Conservation (phyloP, 2,113 vertebrate genomes). For the Mirounga angustirostris region DNA sequence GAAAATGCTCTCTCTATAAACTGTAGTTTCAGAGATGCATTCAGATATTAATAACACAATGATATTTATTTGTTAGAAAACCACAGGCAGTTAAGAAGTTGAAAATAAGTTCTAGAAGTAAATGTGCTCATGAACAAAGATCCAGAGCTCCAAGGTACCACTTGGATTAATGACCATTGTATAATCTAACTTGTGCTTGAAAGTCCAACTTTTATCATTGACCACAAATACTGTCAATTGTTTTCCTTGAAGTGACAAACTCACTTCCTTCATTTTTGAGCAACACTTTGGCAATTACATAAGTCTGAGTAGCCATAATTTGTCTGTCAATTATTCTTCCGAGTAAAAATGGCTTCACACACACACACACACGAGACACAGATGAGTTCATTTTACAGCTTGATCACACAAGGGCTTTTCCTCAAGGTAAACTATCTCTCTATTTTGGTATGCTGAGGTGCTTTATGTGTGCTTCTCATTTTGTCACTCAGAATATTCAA, state of each 20-base stretch:
- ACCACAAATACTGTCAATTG: background rate
- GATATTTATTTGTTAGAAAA: background rate
- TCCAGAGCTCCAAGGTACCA: background rate
- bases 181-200: background rate
- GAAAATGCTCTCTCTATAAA: background rate
- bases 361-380: background rate
- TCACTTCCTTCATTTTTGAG: background rate
- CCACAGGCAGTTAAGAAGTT: background rate
- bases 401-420: fast-evolving
- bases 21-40: background rate
- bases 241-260: background rate
- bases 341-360: background rate
- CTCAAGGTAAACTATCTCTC: too few relatives aligned
- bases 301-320: background rate
- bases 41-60: background rate
- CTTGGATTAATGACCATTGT: too few relatives aligned
- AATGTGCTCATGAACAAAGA: background rate
- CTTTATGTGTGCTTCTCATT: fast-evolving
- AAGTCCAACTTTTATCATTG: background rate
- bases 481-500: background rate
- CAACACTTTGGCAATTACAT: background rate
- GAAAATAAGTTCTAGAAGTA: background rate
- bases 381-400: too few relatives aligned
- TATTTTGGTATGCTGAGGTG: fast-evolving
- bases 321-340: background rate